These are phyloP conservation scores for Euwallacea similis DNA, from an alignment of 1,140 invertebrate genomes.

Conservation along the genomic window DNA sequence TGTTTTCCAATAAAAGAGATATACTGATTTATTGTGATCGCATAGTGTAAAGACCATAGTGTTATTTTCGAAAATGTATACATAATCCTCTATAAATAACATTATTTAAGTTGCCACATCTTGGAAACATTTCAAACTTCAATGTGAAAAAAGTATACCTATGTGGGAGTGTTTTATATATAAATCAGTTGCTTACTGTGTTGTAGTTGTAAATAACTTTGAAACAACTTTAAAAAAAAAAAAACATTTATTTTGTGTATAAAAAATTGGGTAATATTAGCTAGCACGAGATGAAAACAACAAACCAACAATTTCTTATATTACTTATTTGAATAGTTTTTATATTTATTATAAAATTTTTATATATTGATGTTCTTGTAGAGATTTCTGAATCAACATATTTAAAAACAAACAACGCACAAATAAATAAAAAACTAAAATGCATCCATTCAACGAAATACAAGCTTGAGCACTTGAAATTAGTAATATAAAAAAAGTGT, in stretches of 20 bases:
- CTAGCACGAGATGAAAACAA: neutral
- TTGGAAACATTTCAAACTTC: neutral
- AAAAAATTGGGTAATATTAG: constrained; percentile 3
- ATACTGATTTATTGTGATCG: too few species aligned
- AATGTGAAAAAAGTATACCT: neutral
- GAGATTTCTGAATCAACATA: constrained; percentile 1
- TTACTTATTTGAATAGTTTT: neutral
- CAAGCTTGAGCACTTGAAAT: too few species aligned
- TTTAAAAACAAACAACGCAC: constrained; percentile 1
- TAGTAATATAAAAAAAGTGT: too few species aligned
- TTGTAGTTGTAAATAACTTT: neutral
- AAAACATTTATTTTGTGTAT: neutral
- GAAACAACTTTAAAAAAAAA: neutral
- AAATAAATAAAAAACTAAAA: constrained; percentile 14
- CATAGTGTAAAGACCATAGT: too few species aligned
- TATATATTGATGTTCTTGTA: neutral
- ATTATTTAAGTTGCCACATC: too few species aligned
- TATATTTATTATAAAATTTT: too few species aligned
- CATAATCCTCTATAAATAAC: too few species aligned
- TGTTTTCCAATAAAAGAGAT: too few species aligned
- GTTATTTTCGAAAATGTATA: too few species aligned
- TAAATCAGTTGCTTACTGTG: too few species aligned
- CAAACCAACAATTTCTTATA: neutral
- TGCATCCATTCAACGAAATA: too few species aligned
- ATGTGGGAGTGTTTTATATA: too few species aligned